phyloP scores from a whole-genome alignment of 2,888 invertebrate species.

The Chymomyza amoena region DNA sequence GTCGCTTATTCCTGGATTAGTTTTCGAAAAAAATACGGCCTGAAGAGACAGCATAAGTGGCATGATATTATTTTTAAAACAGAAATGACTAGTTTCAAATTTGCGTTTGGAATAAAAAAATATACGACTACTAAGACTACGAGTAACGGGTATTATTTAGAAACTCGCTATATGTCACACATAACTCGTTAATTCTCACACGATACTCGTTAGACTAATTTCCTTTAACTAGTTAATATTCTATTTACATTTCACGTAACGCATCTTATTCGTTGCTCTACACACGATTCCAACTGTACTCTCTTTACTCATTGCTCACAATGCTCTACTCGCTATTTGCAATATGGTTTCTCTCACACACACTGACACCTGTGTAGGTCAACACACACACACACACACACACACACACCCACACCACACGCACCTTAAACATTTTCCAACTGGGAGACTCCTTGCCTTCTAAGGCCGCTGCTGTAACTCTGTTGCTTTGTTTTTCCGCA shows the following conservation, averaged over 20 bases:
- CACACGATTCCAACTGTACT: not conserved
- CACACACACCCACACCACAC: too few species aligned
- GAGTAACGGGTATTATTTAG: too few species aligned
- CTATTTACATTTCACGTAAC: not conserved
- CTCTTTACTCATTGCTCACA: conserved; percentile 18
- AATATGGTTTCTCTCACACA: not conserved
- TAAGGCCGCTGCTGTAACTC: not conserved
- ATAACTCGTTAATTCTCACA: conserved; percentile 19
- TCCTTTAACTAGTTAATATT: not conserved
- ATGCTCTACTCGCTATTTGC: not conserved
- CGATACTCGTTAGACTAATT: not conserved
- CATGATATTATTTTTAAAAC: too few species aligned
- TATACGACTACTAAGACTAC: too few species aligned
- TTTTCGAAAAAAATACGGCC: too few species aligned
- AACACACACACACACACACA: not conserved
- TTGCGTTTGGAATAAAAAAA: too few species aligned
- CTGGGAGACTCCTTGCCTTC: not conserved
- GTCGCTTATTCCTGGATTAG: too few species aligned
- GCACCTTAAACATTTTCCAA: not conserved
- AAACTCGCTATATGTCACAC: conserved; percentile 22
- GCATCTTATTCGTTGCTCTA: not conserved
- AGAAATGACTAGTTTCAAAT: too few species aligned
- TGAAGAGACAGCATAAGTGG: too few species aligned
- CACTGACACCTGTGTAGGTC: not conserved
- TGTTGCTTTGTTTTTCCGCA: not conserved